Evolutionary conservation across 2,113 vertebrate species (phyloP), one percentile per base, ranked within the genome.

Genomic region (Onychostoma macrolepis): DNA sequence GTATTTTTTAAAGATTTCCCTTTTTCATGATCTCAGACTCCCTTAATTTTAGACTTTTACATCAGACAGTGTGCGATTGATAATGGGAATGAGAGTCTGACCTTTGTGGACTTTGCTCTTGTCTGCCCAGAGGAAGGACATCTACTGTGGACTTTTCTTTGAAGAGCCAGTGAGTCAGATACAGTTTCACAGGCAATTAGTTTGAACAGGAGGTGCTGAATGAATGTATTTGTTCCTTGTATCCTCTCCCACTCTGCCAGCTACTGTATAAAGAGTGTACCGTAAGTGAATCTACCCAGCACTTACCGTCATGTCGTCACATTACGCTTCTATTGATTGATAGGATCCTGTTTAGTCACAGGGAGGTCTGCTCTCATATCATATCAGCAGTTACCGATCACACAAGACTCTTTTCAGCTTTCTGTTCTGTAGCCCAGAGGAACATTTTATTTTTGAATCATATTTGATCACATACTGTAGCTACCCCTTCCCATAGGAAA

Each of bases 101-200:
- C 86, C 85, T 86, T 86, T 88, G 75, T 84, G 86, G 58, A 26
- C 80, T 71, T 71, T 50, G 65, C n/a, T 67, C 67, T 48, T 17
- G 24, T 33, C 41, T 89, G 87, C 85, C 88, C 38, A 58, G 88
- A 79, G 90, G 80, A 85, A 17, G 67, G 41, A 77, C 87, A 75
- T 90, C 78, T 53, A 72, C 61, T 83, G 75, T 77, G 72, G 33
- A 65, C 83, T 63, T 79, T 88, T 78, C 61, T 78, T 67, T 80
- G 63, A 88, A 88, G 74, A 82, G 12, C 36, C 69, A 84, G 41
- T 1, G 0, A 86, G 80, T 56, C 28, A 83, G 91, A 86, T 92
- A 86, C 86, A 56, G 89, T 92, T 91, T 90, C 90, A 82, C 65
- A 76, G 43, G 86, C 90, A 87, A 91, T 92, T 91, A 91, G 88